Evolutionary conservation across 2,113 vertebrate genomes (phyloP).

Genomic region (Gallinago media): DNA sequence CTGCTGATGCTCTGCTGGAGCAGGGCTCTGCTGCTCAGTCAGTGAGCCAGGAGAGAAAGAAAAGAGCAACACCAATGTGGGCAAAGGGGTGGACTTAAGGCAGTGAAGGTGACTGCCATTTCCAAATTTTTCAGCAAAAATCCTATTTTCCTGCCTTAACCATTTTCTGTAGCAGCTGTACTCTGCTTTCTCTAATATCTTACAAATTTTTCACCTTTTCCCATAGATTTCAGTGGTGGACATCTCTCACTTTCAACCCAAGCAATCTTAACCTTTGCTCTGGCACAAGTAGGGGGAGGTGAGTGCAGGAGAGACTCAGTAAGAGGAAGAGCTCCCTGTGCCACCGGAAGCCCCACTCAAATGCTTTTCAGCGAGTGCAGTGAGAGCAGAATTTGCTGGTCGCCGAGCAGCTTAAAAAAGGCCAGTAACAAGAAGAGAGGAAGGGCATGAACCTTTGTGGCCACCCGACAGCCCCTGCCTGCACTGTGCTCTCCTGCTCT

Average conservation of each 20-base stretch:
- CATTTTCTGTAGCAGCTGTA: background rate
- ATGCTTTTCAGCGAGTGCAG: background rate
- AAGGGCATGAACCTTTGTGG: background rate
- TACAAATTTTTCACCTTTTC: background rate
- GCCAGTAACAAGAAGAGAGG: background rate
- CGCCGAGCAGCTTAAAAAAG: background rate
- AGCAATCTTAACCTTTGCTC: constrained; percentile 2
- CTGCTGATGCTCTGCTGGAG: background rate
- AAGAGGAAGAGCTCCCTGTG: background rate
- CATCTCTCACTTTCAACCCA: background rate
- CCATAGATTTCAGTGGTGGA: background rate
- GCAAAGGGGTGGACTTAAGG: background rate
- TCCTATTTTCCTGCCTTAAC: background rate
- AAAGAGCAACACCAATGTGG: background rate
- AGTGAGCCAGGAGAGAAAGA: background rate
- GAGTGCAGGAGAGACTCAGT: background rate
- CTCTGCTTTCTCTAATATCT: background rate
- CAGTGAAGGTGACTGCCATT: background rate
- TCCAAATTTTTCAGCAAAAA: background rate
- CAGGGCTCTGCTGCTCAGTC: background rate
- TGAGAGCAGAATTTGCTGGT: background rate
- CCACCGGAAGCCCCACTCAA: background rate
- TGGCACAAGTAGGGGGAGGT: background rate
- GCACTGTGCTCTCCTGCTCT: background rate
- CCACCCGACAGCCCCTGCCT: background rate